Base-by-base conservation (phyloP, 2,797 vertebrate species). In the Acrossocheilus wenchowensis region DNA sequence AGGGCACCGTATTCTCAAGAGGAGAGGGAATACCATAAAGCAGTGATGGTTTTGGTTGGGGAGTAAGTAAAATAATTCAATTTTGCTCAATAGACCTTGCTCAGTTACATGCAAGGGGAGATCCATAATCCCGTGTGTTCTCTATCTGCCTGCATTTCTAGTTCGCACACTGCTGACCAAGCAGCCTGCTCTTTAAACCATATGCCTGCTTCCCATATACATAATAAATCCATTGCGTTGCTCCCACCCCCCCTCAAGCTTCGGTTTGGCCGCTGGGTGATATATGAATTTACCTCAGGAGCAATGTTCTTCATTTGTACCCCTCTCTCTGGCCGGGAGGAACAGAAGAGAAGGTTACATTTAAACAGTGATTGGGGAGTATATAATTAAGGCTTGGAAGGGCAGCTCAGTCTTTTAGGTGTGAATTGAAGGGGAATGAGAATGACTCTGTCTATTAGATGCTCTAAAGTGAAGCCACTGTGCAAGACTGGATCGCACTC, bases 341-440 rank as follows among this genome's bases (percentile, higher is more conserved):
- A 66, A 81, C 78, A 75, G 43, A 68, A 72, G 79, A 75, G 90
- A 91, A 93, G 92, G 93, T 94, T 92, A 93, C 90, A 93, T 91
- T 94, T 93, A 94, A 93, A 88, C 90, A 89, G 91, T 94, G 94
- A 95, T 95, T 94, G 93, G 91, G 83, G 92, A 87, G 92, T 90
- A 78, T 93, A 92, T 94, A 94, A 94, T 95, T 94, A 95, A 95
- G 91, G 91, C 86, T 90, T 88, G 90, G 91, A 94, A 94, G 93
- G 92, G 90, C 90, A 92, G 92, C 90, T 92, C 91, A 93, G 93
- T 93, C 94, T 94, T 94, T 95, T 94, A 92, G 93, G 91, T 92
- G 93, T 92, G 92, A 95, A 94, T 93, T 93, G 93, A 93, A 93
- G 89, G 92, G 87, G 93, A 95, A 94, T 94, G 93, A 94, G 89